A percentile compares a stretch with the other conserved stretches of the same genome.
phyloP scores from a whole-genome alignment of 2,113 vertebrate genomes.

The Lonchura striata region DNA sequence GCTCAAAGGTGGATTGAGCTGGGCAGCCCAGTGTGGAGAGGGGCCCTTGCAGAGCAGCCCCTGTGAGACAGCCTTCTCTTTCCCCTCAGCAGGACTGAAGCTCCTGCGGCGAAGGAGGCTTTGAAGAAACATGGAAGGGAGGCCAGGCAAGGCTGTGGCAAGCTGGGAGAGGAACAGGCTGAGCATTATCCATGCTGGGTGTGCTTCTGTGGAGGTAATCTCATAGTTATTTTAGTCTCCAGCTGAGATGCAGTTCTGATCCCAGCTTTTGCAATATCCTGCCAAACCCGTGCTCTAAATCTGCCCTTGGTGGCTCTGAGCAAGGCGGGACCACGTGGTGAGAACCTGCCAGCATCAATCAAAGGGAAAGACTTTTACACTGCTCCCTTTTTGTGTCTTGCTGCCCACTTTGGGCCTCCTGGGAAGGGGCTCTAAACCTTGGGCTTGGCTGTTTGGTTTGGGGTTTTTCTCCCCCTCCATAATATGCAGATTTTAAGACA shows the following conservation, averaged over 20 bases:
- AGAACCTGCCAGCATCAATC: neutral
- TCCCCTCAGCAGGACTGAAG: neutral
- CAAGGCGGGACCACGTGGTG: rapidly evolving
- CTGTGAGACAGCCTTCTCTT: neutral
- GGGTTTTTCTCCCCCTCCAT: too few species aligned
- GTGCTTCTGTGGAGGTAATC: neutral
- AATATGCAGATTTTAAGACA: neutral
- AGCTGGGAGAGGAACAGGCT: neutral
- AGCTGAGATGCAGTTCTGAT: slow-evolving; percentile 30
- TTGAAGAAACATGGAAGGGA: neutral
- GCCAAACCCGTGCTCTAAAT: neutral
- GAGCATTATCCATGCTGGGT: neutral
- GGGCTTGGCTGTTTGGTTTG: neutral
- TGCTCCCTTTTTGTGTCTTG: neutral
- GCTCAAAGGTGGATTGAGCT: neutral
- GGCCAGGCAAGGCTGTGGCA: neutral
- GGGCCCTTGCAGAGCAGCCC: neutral
- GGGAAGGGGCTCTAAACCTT: neutral
- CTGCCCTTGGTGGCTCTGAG: neutral
- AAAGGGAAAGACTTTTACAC: neutral
- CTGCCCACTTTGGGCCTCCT: neutral
- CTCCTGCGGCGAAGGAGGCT: neutral
- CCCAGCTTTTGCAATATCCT: neutral
- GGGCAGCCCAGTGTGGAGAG: neutral
- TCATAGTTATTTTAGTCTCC: slow-evolving; percentile 31